phyloP scores from a whole-genome alignment of 2,888 invertebrate genomes.

The Xestia xanthographa region DNA sequence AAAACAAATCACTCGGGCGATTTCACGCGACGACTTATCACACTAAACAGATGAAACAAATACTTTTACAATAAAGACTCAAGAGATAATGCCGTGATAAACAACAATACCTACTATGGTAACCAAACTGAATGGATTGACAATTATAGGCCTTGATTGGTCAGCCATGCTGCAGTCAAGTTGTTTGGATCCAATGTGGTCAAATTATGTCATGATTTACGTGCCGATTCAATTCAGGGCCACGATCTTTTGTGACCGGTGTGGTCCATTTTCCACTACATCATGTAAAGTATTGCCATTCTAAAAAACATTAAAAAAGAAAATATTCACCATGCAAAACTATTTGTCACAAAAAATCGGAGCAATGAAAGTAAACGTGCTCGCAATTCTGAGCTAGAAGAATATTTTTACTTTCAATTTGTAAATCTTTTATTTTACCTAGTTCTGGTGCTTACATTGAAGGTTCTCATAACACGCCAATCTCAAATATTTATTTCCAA shows the following conservation, averaged over 20 bases:
- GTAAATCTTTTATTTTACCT: constrained; percentile 29
- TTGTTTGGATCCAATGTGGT: constrained; percentile 50
- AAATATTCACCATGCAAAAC: constrained; percentile 33
- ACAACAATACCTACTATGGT: constrained; percentile 11
- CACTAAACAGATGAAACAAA: constrained; percentile 6
- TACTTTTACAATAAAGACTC: neutral
- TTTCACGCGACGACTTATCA: constrained; percentile 46
- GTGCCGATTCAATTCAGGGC: constrained; percentile 50
- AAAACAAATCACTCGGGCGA: constrained; percentile 53
- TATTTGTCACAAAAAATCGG: constrained; percentile 50
- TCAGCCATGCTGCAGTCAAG: constrained; percentile 32
- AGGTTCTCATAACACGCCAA: constrained; percentile 30
- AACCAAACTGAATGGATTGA: constrained; percentile 25
- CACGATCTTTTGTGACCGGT: constrained; percentile 50
- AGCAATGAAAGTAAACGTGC: constrained; percentile 63
- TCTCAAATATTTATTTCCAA: constrained; percentile 50
- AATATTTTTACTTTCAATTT: constrained; percentile 60
- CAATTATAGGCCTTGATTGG: constrained; percentile 33
- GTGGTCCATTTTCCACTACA: constrained; percentile 30
- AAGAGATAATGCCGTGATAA: constrained; percentile 4
- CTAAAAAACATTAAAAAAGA: constrained; percentile 16
- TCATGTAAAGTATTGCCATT: constrained; percentile 29
- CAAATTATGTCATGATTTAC: constrained; percentile 60
- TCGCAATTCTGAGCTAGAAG: constrained; percentile 46
- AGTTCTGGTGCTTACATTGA: constrained; percentile 23